phyloP scores from a whole-genome alignment of 1,140 invertebrate species.

The Nasonia vitripennis region DNA sequence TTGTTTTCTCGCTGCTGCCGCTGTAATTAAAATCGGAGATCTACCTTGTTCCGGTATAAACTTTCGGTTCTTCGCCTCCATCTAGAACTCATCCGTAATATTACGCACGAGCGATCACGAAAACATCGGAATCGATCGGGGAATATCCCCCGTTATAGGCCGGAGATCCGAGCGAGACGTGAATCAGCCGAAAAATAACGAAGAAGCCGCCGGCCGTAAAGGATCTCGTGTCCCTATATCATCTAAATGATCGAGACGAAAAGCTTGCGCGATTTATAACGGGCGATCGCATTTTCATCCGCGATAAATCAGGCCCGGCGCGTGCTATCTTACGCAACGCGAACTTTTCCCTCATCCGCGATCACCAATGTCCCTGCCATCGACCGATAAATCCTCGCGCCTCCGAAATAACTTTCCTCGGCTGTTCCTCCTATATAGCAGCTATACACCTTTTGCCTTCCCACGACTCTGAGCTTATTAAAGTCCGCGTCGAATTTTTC shows the following conservation, averaged over 20 bases:
- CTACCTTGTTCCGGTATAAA: too few species aligned
- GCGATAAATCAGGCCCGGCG: constrained; percentile 35
- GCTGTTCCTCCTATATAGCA: neutral
- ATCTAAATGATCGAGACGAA: constrained; percentile 39
- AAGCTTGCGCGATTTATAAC: constrained; percentile 43
- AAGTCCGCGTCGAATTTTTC: constrained; percentile 1
- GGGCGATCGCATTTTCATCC: constrained; percentile 39
- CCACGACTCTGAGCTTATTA: neutral
- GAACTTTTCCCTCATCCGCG: constrained; percentile 17
- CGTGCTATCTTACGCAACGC: neutral
- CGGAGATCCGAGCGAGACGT: neutral
- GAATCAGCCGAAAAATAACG: constrained; percentile 33
- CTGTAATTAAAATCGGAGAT: too few species aligned
- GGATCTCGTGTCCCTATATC: constrained; percentile 25
- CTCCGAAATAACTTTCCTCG: constrained; percentile 21
- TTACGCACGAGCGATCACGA: neutral
- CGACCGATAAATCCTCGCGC: constrained; percentile 19
- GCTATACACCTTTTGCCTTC: neutral
- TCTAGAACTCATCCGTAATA: neutral
- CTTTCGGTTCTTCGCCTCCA: too few species aligned
- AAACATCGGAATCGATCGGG: constrained; percentile 1
- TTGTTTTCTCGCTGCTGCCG: neutral
- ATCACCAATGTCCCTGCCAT: constrained; percentile 37
- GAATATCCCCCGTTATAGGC: too few species aligned
- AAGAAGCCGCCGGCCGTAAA: neutral